Conservation (phyloP, 2,113 vertebrate species). For the Bubo bubo region DNA sequence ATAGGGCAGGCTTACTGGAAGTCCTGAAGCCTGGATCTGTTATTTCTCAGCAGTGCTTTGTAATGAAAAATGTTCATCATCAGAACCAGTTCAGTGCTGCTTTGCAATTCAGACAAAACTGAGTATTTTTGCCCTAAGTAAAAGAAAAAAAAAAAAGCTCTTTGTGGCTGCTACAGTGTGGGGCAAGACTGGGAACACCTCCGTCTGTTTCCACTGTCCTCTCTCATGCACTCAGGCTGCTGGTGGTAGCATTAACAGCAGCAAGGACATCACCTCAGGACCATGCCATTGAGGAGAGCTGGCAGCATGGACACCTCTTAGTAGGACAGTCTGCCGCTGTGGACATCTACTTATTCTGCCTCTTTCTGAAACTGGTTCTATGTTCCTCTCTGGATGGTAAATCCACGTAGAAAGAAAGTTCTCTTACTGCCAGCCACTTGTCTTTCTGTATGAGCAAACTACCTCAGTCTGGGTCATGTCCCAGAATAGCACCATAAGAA, state of each 20-base stretch:
- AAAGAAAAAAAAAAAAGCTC: neutral
- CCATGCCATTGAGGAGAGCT: neutral
- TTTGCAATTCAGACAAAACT: neutral
- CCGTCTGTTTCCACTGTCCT: rapidly evolving
- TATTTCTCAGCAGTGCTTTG: neutral
- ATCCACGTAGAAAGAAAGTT: neutral
- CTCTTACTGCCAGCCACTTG: neutral
- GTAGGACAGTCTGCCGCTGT: neutral
- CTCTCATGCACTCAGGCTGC: neutral
- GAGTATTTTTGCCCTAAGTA: neutral
- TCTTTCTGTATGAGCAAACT: neutral
- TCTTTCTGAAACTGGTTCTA: neutral
- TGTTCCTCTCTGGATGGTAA: neutral
- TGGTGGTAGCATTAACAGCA: neutral
- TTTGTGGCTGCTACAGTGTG: neutral
- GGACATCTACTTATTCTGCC: neutral
- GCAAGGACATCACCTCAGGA: neutral
- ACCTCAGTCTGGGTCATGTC: neutral
- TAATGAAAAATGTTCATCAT: neutral
- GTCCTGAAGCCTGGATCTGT: neutral
- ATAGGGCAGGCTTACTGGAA: neutral
- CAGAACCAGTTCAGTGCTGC: neutral
- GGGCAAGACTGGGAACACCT: neutral
- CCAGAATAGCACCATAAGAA: neutral
- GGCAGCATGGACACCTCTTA: neutral